A percentile compares a stretch with the other conserved stretches of the same genome.
Evolutionary conservation across 2,888 invertebrate species (phyloP).

Genomic region (Leucoma salicis): DNA sequence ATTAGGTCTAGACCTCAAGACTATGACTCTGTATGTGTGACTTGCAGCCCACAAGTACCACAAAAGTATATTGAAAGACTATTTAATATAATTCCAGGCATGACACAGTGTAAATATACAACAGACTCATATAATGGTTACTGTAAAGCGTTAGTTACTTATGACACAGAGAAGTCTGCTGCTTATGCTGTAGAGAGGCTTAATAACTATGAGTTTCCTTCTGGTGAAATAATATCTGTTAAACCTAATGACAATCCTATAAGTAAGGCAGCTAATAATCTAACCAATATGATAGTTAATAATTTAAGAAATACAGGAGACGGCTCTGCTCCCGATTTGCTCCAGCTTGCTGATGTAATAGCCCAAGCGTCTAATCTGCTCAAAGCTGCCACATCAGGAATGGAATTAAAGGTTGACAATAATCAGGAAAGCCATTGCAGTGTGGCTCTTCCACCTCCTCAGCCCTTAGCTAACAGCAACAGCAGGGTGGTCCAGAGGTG

Average conservation of each 20-base stretch:
- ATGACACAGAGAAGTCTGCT: constrained; percentile 60
- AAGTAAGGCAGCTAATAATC: constrained; percentile 59
- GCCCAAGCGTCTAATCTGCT: constrained; percentile 89
- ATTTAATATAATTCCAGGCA: constrained; percentile 91
- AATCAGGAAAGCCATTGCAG: constrained; percentile 75
- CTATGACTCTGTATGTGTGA: constrained; percentile 85
- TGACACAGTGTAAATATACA: constrained; percentile 68
- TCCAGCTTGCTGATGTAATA: constrained; percentile 88
- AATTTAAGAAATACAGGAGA: constrained; percentile 64
- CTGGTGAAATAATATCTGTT: constrained; percentile 91
- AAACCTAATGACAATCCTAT: constrained; percentile 82
- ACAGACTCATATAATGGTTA: constrained; percentile 71
- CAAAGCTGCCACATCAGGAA: constrained; percentile 82
- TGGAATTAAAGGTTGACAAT: constrained; percentile 32
- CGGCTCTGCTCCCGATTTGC: constrained; percentile 72
- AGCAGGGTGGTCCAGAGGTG: constrained; percentile 85
- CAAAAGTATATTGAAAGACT: constrained; percentile 91
- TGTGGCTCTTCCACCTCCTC: constrained; percentile 87
- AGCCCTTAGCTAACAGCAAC: constrained; percentile 84
- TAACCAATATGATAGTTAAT: constrained; percentile 58
- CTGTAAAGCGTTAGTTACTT: constrained; percentile 65
- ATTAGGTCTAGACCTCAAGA: constrained; percentile 59
- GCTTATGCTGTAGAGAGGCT: constrained; percentile 90
- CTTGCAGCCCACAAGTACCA: constrained; percentile 86
- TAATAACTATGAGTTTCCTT: constrained; percentile 96